phyloP scores from a whole-genome alignment of 2,888 invertebrate species.

The Brenthis ino region DNA sequence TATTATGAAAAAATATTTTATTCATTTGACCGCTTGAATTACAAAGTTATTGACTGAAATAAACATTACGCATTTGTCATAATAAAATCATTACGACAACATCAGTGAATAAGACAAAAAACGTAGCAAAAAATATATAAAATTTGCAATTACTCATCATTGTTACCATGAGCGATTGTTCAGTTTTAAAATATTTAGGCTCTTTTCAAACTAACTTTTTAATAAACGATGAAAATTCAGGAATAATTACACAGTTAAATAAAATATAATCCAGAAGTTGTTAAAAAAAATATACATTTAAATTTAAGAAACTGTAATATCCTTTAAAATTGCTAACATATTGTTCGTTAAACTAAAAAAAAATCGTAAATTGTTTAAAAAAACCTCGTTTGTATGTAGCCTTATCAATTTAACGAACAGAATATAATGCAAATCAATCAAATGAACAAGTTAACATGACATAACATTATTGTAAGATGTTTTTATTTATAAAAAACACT shows the following conservation, averaged over 20 bases:
- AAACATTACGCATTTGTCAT: constrained; percentile 29
- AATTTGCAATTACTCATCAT: constrained; percentile 12
- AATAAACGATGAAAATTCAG: background rate
- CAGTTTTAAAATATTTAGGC: constrained; percentile 1
- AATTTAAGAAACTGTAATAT: too few species aligned
- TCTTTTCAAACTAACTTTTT: background rate
- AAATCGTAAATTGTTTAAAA: too few species aligned
- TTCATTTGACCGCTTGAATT: constrained; percentile 24
- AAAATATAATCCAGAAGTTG: too few species aligned
- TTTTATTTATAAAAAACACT: constrained; percentile 57
- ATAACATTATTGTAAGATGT: constrained; percentile 68
- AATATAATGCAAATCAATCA: constrained; percentile 68
- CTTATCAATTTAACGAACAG: constrained; percentile 23
- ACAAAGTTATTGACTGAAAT: constrained; percentile 30
- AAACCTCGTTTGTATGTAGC: constrained; percentile 4
- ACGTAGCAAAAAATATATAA: constrained; percentile 1
- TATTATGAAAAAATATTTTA: constrained; percentile 1
- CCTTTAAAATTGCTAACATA: too few species aligned
- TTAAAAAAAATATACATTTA: too few species aligned
- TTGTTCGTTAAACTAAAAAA: too few species aligned
- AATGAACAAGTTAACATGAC: constrained; percentile 62
- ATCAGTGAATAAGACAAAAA: constrained; percentile 29
- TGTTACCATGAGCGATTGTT: constrained; percentile 6
- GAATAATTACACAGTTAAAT: too few species aligned
- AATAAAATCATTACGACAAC: constrained; percentile 27